Conservation (phyloP, 2,113 vertebrate species). For the Tetrax tetrax region DNA sequence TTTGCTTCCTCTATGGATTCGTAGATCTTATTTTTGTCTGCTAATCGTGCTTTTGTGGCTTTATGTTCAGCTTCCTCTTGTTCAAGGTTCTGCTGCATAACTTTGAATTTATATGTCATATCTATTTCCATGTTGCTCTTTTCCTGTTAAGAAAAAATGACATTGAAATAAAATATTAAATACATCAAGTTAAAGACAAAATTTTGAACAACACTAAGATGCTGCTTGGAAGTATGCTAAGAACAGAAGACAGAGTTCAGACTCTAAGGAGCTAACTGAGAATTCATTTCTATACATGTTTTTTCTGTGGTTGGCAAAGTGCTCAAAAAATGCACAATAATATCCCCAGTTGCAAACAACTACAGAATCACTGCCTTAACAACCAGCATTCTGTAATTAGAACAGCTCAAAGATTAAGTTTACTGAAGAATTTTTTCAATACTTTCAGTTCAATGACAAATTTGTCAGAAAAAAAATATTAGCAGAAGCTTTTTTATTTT, state of each 20-base stretch:
- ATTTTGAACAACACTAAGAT: background rate
- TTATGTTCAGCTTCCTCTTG: constrained; percentile 95
- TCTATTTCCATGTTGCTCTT: constrained; percentile 98
- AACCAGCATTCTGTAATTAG: background rate
- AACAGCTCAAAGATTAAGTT: background rate
- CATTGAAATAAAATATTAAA: background rate
- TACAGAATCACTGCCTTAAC: background rate
- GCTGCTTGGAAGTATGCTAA: background rate
- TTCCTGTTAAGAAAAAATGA: constrained; percentile 78
- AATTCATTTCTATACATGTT: background rate
- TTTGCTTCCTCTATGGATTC: constrained; percentile 97
- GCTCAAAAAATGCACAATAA: background rate
- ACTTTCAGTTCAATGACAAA: background rate
- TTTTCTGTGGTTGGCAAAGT: background rate
- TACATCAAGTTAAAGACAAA: background rate
- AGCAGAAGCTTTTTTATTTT: background rate
- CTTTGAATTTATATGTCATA: constrained; percentile 96
- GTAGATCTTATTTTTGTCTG: constrained; percentile 97
- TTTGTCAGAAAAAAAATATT: background rate
- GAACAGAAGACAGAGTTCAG: background rate
- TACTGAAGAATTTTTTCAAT: background rate
- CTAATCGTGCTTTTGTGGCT: constrained; percentile 90
- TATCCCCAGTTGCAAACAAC: background rate
- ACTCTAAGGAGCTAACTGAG: background rate
- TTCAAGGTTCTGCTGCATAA: constrained; percentile 94